Percentiles rank a stretch among this genome's conserved stretches.
These are phyloP conservation scores for Mustela nigripes DNA, from an alignment of 2,113 vertebrate genomes.

Conservation along the genomic window DNA sequence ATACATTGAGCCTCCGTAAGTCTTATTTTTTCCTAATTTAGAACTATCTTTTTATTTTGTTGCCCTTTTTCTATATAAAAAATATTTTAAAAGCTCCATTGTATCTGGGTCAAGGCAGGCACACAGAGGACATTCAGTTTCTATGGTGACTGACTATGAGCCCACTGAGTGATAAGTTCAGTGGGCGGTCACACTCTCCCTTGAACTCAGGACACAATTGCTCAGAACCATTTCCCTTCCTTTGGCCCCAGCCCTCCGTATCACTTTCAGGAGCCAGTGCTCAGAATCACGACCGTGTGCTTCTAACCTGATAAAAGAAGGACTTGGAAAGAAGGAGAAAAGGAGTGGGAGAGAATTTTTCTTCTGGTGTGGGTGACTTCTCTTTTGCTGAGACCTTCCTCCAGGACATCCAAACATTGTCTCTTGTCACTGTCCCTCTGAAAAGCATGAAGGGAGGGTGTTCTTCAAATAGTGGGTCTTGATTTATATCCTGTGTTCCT, in stretches of 20 bases:
- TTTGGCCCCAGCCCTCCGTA: background rate
- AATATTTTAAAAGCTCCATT: background rate
- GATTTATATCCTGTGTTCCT: background rate
- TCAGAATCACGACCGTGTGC: background rate
- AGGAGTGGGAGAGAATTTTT: background rate
- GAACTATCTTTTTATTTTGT: background rate
- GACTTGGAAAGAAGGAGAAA: background rate
- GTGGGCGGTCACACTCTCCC: background rate
- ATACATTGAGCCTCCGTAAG: background rate
- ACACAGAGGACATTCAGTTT: background rate
- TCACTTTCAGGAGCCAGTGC: background rate
- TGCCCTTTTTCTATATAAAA: background rate
- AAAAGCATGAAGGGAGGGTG: background rate
- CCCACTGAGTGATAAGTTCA: background rate
- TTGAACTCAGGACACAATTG: background rate
- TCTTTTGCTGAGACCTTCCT: background rate
- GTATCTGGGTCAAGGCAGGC: background rate
- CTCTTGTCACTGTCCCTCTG: background rate
- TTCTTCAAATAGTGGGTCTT: background rate
- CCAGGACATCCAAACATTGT: background rate
- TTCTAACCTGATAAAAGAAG: background rate
- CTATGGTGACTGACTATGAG: background rate
- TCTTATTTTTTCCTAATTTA: background rate
- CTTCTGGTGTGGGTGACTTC: background rate
- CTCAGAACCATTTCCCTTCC: background rate